Percentiles rank a stretch among this genome's conserved stretches.
Conservation (phyloP, 2,113 vertebrate species). For the Halcyon malimbica region DNA sequence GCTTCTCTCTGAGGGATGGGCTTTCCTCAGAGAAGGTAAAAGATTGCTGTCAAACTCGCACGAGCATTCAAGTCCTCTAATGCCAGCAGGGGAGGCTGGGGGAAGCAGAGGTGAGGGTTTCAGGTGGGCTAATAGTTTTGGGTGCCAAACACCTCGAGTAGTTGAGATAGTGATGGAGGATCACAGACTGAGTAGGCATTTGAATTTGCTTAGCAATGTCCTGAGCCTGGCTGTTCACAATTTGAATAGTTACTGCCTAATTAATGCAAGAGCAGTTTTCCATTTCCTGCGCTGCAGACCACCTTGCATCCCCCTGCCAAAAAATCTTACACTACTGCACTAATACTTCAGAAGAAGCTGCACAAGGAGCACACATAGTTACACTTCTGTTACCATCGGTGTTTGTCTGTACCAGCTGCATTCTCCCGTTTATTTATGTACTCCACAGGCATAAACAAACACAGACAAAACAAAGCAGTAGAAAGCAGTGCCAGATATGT, state of each 20-base stretch:
- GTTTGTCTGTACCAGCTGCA: neutral
- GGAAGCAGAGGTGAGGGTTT: neutral
- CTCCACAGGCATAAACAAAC: neutral
- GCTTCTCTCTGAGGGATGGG: neutral
- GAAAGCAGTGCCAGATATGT: neutral
- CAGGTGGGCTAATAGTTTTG: neutral
- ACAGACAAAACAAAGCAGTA: neutral
- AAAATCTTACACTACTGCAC: neutral
- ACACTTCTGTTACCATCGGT: neutral
- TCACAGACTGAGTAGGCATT: neutral
- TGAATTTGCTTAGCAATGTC: neutral
- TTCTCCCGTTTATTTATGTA: neutral
- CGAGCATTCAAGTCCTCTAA: neutral
- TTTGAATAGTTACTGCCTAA: neutral
- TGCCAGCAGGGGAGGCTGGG: neutral
- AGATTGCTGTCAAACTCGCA: neutral
- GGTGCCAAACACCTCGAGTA: neutral
- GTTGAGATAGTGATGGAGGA: neutral
- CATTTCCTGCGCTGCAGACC: neutral
- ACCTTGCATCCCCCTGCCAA: neutral
- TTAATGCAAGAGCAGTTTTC: neutral
- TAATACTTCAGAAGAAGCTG: neutral
- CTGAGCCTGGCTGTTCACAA: neutral
- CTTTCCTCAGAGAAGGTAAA: neutral
- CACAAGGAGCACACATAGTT: neutral